Evolutionary conservation across 2,797 vertebrate species (phyloP).

Genomic region (Limnodromus scolopaceus): DNA sequence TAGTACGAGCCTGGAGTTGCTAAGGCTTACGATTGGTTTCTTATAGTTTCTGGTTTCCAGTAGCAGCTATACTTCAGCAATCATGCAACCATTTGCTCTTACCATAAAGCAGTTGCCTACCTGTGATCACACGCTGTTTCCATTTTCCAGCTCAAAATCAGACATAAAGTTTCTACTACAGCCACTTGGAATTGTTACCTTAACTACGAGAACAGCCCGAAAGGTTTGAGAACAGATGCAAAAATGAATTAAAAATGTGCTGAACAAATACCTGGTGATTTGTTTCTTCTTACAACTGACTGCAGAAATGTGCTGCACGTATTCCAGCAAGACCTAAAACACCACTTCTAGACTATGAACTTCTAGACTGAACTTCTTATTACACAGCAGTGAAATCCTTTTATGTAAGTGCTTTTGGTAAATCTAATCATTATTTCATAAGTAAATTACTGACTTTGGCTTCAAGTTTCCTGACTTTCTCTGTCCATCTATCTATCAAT

Average conservation of each 20-base stretch:
- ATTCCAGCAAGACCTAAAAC: neutral
- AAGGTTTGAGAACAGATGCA: neutral
- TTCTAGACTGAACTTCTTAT: neutral
- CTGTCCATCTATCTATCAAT: neutral
- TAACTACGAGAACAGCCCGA: neutral
- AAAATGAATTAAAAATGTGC: neutral
- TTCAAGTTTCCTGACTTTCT: neutral
- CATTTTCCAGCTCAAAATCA: slow-evolving; percentile 61
- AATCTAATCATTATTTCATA: neutral
- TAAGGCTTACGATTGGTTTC: neutral
- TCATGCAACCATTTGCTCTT: slow-evolving; percentile 23
- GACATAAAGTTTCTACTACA: neutral
- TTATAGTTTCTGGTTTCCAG: slow-evolving; percentile 21
- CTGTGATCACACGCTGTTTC: slow-evolving; percentile 30
- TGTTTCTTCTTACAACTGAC: neutral
- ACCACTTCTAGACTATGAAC: neutral
- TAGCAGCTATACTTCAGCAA: slow-evolving; percentile 36
- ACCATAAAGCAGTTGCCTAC: slow-evolving; percentile 39
- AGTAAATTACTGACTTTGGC: neutral
- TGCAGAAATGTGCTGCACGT: neutral
- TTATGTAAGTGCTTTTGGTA: neutral
- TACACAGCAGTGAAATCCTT: neutral
- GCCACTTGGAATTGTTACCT: slow-evolving; percentile 12
- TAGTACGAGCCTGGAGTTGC: slow-evolving; percentile 21
- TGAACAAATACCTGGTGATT: neutral